These are phyloP conservation scores for Chauna torquata DNA, from an alignment of 2,113 vertebrate species.

Conservation along the genomic window DNA sequence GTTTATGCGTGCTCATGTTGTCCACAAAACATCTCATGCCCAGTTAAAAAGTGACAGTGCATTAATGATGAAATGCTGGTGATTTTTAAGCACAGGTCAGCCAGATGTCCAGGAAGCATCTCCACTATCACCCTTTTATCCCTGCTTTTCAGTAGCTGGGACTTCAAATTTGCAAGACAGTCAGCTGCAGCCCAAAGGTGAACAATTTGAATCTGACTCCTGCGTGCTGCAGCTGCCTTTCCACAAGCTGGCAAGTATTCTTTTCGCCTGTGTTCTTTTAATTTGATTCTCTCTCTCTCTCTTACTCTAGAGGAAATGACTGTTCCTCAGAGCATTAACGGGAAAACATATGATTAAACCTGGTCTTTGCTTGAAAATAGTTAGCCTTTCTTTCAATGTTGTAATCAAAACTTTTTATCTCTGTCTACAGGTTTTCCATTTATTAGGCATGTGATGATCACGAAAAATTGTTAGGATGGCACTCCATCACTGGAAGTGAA, in stretches of 20 bases:
- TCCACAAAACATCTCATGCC: neutral
- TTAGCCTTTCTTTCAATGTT: neutral
- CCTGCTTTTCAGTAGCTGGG: conserved; percentile 43
- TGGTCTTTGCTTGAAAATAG: neutral
- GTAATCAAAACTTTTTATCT: neutral
- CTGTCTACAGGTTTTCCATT: neutral
- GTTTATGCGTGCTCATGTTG: neutral
- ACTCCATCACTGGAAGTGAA: neutral
- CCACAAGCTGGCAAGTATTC: conserved; percentile 44
- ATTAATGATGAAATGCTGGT: neutral
- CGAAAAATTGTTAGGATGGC: neutral
- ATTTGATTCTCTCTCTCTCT: neutral
- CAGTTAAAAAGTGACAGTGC: neutral
- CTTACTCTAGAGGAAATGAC: neutral
- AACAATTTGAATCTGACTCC: conserved; percentile 29
- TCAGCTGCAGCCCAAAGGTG: conserved; percentile 33
- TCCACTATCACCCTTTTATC: neutral
- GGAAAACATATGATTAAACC: neutral
- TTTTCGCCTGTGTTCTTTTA: conserved; percentile 1
- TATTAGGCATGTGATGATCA: neutral
- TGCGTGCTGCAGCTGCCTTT: conserved; percentile 34
- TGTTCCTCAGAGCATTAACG: neutral
- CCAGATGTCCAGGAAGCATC: neutral
- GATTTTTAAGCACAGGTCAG: neutral
- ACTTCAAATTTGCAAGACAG: conserved; percentile 27